A percentile compares a stretch with the other conserved stretches of the same genome.
These are phyloP conservation scores for Amblyjoppa fuscipennis DNA, from an alignment of 2,888 invertebrate species.

Conservation along the genomic window DNA sequence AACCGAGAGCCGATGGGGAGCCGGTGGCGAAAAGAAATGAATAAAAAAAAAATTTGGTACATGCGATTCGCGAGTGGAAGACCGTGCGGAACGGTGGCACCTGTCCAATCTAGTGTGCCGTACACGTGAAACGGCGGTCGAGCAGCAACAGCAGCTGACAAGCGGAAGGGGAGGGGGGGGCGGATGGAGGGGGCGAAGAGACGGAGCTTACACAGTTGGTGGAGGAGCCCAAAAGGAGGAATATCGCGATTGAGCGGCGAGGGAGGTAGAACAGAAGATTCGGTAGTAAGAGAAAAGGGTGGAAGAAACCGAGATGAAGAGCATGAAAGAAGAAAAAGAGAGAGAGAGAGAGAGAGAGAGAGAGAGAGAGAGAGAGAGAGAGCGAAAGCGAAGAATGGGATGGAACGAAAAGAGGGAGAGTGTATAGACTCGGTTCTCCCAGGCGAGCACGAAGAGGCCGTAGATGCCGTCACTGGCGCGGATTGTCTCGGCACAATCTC, in stretches of 20 bases:
- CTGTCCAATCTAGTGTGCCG: constrained; percentile 67
- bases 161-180: constrained; percentile 5
- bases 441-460: constrained; percentile 34
- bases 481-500: constrained; percentile 70
- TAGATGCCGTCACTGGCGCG: constrained; percentile 58
- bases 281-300: constrained; percentile 39
- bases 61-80: constrained; percentile 64
- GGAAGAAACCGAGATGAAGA: constrained; percentile 59
- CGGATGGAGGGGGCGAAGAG: constrained; percentile 3
- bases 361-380: constrained; percentile 48
- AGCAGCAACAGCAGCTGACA: constrained; percentile 36
- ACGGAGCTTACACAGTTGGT: constrained; percentile 13
- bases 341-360: constrained; percentile 37
- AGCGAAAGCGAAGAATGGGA: constrained; percentile 40
- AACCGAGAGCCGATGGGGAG: constrained; percentile 15
- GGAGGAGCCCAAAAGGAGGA: constrained; percentile 34
- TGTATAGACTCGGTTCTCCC: neutral
- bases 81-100: constrained; percentile 63
- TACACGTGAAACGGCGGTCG: constrained; percentile 48
- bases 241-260: constrained; percentile 30
- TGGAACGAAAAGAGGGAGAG: constrained; percentile 13
- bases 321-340: constrained; percentile 47
- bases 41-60: constrained; percentile 55
- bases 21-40: constrained; percentile 8
- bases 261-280: constrained; percentile 38